Evolutionary conservation across 2,113 vertebrate species (phyloP), one percentile per base, ranked within the genome.

Genomic region (Cynopterus brachyotis): DNA sequence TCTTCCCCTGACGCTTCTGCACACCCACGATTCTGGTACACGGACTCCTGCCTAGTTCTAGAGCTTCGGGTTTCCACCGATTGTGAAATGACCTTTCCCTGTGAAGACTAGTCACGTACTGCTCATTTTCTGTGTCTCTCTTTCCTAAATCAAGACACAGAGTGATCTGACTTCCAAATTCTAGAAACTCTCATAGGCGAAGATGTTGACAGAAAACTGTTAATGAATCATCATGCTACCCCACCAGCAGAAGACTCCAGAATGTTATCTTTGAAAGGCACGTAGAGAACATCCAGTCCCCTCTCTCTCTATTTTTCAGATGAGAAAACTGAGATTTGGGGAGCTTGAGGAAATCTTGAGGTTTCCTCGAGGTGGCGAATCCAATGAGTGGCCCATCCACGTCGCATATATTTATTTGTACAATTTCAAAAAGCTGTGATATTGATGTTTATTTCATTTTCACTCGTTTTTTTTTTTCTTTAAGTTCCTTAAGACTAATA

Each of bases 111-210:
- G 76, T 84, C 45, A 76, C 9, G 32, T 17, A 55, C 35, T 9
- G 24, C 20, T 90, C 82, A 67, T 76, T 94, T 94, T 67, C 67
- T 93, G 55, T 42, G 4, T 60, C 79, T 94, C 91, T 62, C 5
- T 24, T 91, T 93, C 75, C 94, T 95, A 95, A 93, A 92, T 79
- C 91, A 93, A 88, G 50, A 28, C 24, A 28, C 59, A 60, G 57
- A 66, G 42, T 55, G 26, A 94, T 70, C 91, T 73, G 86, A 67
- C 35, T 79, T n/a, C 72, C 55, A 35, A 89, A 91, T 88, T 75
- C 66, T 76, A 87, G 11, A 28, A 89, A 92, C 53, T 35, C 35
- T 40, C 62, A 64, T 75, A 88, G 80, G 79, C 72, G 67, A 37
- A 90, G 35, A 85, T n/a, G 37, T 72, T 92, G 75, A 76, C 66